phyloP scores from a whole-genome alignment of 2,888 invertebrate species.

The Mycalesis mineus region DNA sequence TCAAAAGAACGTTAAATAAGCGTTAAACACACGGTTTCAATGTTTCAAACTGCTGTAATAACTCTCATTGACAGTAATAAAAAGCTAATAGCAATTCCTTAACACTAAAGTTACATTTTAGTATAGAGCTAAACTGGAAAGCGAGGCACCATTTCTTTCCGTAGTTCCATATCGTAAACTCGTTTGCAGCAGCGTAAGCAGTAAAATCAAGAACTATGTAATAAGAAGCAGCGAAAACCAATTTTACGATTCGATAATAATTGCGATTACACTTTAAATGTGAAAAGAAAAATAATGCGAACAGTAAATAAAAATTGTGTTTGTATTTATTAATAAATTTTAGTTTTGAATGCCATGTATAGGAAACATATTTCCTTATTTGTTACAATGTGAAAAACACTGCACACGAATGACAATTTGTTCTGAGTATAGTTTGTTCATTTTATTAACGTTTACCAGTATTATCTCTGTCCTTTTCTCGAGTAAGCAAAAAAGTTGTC shows the following conservation, averaged over 20 bases:
- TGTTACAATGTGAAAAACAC: no score
- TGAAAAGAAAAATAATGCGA: no score
- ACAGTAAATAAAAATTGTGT: not conserved
- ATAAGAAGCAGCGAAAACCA: conserved; percentile 37
- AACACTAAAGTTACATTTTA: conserved; percentile 13
- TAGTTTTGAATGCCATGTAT: no score
- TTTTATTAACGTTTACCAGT: no score
- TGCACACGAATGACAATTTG: no score
- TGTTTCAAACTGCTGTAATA: conserved; percentile 3
- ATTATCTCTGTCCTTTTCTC: no score
- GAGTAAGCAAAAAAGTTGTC: no score
- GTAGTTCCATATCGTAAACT: conserved; percentile 51
- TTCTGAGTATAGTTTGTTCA: no score
- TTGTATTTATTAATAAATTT: no score
- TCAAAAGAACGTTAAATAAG: not conserved
- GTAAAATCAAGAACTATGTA: conserved; percentile 51
- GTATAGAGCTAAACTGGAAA: conserved; percentile 20
- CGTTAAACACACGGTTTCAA: not conserved
- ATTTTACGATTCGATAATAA: conserved; percentile 36
- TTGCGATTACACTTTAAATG: not conserved
- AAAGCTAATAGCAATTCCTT: conserved; percentile 13
- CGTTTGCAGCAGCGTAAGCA: conserved; percentile 45
- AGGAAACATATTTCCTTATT: no score
- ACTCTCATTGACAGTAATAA: conserved; percentile 9
- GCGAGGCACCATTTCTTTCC: conserved; percentile 18